Percentiles rank a stretch among this genome's conserved stretches.
Conservation (phyloP, 2,113 vertebrate genomes). For the Fregetta grallaria region DNA sequence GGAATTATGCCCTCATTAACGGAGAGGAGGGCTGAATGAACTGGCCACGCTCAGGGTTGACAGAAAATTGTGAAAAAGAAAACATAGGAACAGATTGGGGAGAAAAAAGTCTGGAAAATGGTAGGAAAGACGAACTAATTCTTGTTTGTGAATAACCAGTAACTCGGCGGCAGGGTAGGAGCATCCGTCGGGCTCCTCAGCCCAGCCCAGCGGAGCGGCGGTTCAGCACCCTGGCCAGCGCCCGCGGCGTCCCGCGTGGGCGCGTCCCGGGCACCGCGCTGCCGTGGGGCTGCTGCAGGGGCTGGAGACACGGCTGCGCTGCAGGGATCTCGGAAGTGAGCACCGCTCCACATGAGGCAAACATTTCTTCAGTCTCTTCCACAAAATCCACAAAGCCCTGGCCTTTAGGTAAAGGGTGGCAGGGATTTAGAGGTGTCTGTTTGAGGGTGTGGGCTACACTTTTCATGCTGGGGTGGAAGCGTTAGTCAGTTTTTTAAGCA, state of each 20-base stretch:
- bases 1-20: background rate
- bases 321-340: accelerated
- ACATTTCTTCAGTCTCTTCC: background rate
- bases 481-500: background rate
- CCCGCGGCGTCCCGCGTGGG: background rate
- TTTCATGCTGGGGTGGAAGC: accelerated
- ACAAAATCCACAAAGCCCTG: accelerated
- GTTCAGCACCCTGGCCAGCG: background rate
- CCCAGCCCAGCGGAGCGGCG: background rate
- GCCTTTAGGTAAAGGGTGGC: accelerated
- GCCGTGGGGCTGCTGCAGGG: no score
- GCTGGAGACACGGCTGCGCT: accelerated
- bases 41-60: accelerated
- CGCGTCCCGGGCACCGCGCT: background rate
- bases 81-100: background rate
- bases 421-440: background rate
- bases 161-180: accelerated
- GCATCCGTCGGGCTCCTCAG: accelerated
- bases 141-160: accelerated
- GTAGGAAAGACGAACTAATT: background rate
- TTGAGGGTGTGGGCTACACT: no score
- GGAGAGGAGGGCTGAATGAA: background rate
- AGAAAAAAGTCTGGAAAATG: background rate
- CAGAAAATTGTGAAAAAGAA: background rate
- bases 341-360: accelerated